Evolutionary conservation across 2,113 vertebrate genomes (phyloP), one percentile per base, ranked within the genome.

Genomic region (Myxocyprinus asiaticus): DNA sequence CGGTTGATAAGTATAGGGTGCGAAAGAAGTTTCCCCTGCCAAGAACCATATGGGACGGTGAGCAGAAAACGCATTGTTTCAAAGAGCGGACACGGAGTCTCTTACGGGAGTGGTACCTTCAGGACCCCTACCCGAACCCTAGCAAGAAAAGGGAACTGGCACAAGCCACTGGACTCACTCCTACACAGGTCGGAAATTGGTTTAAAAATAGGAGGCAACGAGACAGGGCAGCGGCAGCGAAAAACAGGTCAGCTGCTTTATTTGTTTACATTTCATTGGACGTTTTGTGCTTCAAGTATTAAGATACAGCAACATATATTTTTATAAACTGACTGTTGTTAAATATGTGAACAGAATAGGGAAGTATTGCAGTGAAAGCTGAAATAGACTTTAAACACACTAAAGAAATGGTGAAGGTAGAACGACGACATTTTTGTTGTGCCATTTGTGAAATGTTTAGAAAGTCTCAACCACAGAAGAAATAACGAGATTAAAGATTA

Each of bases 131-230:
- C 88, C 98, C 98, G 84, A 99, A 99, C 86, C 98, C 98, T 90
- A 98, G 97, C 94, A 99, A 99, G 96, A 99, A 99, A 96, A 96
- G 98, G 91, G 98, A 99, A 95, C 95, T 99, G 94, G 98, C 98
- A 88, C 98, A 99, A 95, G 98, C 98, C 94, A 99, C 98, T 84
- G 98, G 98, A 94, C 98, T 99, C 94, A 99, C 98, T 87, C 98
- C 98, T 73, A 99, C 98, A 87, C 98, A 99, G 92, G 98, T 99
- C 91, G 98, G 98, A 88, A 99, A 99, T 94, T 99, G 98, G 98
- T 99, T 99, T 95, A 99, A 99, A 94, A 99, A 99, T 90, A 95
- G 98, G 86, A 93, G 98, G 92, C 98, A 99, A 91, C 93, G 98
- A 94, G 98, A 99, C 95, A 96, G 98, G 92, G 98, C 98, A 4